Conservation (phyloP, 2,797 vertebrate species). For the Tenualosa thibaudeaui region DNA sequence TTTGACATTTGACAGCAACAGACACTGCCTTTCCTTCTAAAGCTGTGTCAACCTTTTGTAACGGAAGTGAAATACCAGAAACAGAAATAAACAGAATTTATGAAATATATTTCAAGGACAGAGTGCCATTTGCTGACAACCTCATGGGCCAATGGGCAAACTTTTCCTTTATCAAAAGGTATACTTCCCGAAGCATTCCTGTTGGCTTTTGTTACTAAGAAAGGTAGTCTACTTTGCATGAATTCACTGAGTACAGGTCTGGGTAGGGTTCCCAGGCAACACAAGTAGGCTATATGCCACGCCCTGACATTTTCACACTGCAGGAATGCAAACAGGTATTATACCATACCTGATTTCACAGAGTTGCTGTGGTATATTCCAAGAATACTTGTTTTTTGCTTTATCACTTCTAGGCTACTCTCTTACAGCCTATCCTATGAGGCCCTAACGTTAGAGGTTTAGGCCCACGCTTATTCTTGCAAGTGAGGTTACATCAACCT, state of each 20-base stretch:
- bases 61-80: background rate
- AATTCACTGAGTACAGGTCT: background rate
- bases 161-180: background rate
- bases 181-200: background rate
- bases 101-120: background rate
- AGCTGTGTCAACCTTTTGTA: background rate
- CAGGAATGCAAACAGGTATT: conserved; percentile 22
- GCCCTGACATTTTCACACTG: conserved; percentile 41
- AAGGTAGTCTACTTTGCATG: conserved; percentile 4
- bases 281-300: conserved; percentile 31
- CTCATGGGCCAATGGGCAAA: background rate
- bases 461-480: background rate
- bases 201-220: background rate
- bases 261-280: conserved; percentile 46
- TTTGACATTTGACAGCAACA: conserved; percentile 2
- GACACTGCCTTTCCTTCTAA: background rate
- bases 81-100: background rate
- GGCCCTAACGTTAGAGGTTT: background rate
- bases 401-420: background rate
- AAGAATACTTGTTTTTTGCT: background rate
- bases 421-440: background rate
- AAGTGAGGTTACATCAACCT: background rate
- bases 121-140: background rate
- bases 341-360: background rate
- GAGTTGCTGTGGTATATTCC: background rate